A percentile compares a stretch with the other conserved stretches of the same genome.
phyloP scores from a whole-genome alignment of 2,888 invertebrate species.

The Lasius platythorax region DNA sequence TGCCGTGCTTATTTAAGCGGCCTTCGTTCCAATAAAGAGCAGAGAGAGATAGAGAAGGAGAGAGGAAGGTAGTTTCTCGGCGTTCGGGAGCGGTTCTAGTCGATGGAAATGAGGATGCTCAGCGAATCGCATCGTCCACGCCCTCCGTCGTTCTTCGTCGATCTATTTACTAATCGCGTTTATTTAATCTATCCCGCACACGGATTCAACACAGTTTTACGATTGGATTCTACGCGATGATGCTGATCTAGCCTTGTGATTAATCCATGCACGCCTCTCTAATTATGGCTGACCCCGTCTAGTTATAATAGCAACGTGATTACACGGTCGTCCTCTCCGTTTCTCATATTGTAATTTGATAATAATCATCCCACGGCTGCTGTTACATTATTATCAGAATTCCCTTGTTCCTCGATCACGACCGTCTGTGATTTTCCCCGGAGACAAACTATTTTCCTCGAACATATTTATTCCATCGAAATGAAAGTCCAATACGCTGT shows the following conservation, averaged over 20 bases:
- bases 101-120: conserved; percentile 54
- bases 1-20: conserved; percentile 74
- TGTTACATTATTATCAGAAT: conserved; percentile 64
- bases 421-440: neutral
- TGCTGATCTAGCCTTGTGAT: conserved; percentile 18
- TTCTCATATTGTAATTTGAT: conserved; percentile 44
- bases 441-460: conserved; percentile 40
- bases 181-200: neutral
- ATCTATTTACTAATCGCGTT: conserved; percentile 30
- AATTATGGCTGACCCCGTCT: conserved; percentile 61
- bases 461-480: conserved; percentile 46
- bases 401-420: conserved; percentile 39
- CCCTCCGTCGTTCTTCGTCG: conserved; percentile 13
- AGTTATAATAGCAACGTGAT: conserved; percentile 66
- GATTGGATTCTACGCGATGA: conserved; percentile 5
- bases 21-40: conserved; percentile 65
- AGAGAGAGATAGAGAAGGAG: neutral
- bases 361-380: conserved; percentile 56
- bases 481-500: conserved; percentile 32
- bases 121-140: conserved; percentile 6
- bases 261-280: conserved; percentile 48
- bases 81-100: conserved; percentile 29
- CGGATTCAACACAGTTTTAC: neutral
- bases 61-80: conserved; percentile 14
- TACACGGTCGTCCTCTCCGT: conserved; percentile 39